Conservation (phyloP, 2,888 invertebrate genomes). For the Pristionchus maxplancki region DNA sequence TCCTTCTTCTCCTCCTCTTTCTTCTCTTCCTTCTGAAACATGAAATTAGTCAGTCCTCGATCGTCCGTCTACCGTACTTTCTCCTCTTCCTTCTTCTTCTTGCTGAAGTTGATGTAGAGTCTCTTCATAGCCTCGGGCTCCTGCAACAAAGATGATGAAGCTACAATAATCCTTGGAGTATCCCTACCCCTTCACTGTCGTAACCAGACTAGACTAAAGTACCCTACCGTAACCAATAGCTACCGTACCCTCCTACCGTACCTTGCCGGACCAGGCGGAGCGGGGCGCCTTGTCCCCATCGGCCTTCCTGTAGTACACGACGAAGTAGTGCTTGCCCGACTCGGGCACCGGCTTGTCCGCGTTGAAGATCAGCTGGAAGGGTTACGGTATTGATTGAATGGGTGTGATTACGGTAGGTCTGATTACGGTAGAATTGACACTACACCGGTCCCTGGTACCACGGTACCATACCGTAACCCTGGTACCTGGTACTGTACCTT, state of each 20-base stretch:
- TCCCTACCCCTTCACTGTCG: no score
- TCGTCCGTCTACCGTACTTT: not conserved
- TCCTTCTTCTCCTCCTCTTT: slow-evolving; percentile 28
- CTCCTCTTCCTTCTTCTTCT: slow-evolving; percentile 17
- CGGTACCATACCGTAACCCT: not conserved
- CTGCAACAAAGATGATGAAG: not conserved
- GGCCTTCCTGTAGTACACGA: slow-evolving; percentile 65
- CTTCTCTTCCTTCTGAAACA: not conserved
- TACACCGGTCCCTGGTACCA: not conserved
- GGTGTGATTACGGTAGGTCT: not conserved
- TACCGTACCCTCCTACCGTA: not conserved
- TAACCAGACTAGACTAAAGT: not conserved
- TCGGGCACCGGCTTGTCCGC: slow-evolving; percentile 66
- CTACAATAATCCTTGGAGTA: not conserved
- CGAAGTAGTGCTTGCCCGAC: slow-evolving; percentile 70
- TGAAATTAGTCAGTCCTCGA: not conserved
- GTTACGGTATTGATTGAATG: slow-evolving; percentile 7
- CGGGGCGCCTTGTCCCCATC: slow-evolving; percentile 58
- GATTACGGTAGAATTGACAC: not conserved
- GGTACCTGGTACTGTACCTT: slow-evolving; percentile 6
- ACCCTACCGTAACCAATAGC: not conserved
- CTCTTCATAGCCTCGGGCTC: slow-evolving; percentile 36
- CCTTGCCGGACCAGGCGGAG: slow-evolving; percentile 62
- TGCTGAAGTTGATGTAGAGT: slow-evolving; percentile 46
- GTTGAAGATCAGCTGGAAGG: slow-evolving; percentile 61